Percentiles rank a stretch among this genome's conserved stretches.
Conservation (phyloP, 2,888 invertebrate species). For the Caenorhabditis virilis region DNA sequence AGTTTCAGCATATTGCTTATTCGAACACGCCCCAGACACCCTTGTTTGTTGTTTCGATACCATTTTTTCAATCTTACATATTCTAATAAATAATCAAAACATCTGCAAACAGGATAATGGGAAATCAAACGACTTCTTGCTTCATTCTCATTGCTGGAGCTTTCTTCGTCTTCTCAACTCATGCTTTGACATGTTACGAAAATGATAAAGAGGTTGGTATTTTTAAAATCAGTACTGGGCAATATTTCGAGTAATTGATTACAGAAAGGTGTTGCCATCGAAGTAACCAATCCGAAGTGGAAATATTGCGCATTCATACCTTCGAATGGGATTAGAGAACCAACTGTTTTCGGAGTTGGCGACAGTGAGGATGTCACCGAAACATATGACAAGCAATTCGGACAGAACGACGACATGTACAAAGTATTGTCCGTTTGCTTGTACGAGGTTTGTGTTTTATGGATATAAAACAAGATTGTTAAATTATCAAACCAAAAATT, state of each 20-base stretch:
- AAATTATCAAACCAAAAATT: no score
- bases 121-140: neutral
- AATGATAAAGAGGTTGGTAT: neutral
- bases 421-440: conserved; percentile 55
- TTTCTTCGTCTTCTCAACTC: neutral
- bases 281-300: conserved; percentile 35
- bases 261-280: conserved; percentile 13
- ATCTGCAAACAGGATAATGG: no score
- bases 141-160: neutral
- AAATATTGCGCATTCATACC: conserved; percentile 38
- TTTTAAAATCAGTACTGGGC: no score
- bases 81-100: no score
- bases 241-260: no score
- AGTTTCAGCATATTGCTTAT: neutral
- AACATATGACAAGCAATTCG: conserved; percentile 47
- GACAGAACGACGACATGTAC: conserved; percentile 32
- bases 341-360: conserved; percentile 5
- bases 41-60: no score
- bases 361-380: conserved; percentile 35
- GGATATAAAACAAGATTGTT: neutral
- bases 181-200: conserved; percentile 1
- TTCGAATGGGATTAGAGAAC: neutral
- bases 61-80: no score
- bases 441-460: conserved; percentile 42
- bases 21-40: neutral